A percentile compares a stretch with the other conserved stretches of the same genome.
Evolutionary conservation across 2,797 vertebrate genomes (phyloP).

Genomic region (Erpetoichthys calabaricus): DNA sequence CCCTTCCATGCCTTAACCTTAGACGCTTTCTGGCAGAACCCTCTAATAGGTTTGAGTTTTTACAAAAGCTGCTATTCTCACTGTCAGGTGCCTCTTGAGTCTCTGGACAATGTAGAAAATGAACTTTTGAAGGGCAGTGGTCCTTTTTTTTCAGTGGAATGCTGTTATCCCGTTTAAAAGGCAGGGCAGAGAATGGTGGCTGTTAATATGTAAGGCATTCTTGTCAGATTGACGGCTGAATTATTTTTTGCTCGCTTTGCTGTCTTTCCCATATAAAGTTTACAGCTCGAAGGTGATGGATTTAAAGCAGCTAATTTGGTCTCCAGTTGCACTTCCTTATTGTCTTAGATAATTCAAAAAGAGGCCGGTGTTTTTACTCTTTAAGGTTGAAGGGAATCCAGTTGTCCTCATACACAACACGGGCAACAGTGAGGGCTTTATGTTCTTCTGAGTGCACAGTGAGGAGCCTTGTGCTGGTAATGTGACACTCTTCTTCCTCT

Average conservation of each 20-base stretch:
- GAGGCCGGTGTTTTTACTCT: conserved; percentile 53
- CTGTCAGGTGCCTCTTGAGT: background rate
- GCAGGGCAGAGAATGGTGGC: too few relatives aligned
- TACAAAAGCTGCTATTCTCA: conserved; percentile 11
- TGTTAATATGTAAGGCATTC: too few relatives aligned
- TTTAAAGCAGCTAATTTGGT: conserved; percentile 29
- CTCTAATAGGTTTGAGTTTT: conserved; percentile 15
- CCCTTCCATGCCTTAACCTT: conserved; percentile 33
- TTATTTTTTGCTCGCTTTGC: conserved; percentile 18
- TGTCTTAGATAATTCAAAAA: conserved; percentile 47
- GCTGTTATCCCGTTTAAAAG: background rate
- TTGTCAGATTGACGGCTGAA: background rate
- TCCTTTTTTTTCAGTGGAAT: conserved; percentile 14
- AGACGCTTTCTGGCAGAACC: conserved; percentile 23
- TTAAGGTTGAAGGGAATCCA: conserved; percentile 28
- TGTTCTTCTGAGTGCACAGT: background rate
- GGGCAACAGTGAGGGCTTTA: too few relatives aligned
- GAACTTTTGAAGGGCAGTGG: conserved; percentile 9
- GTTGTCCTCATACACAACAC: too few relatives aligned
- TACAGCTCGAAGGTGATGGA: conserved; percentile 14
- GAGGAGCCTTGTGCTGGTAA: conserved; percentile 18
- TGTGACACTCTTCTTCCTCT: conserved; percentile 21
- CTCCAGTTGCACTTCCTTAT: conserved; percentile 40
- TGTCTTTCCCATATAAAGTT: conserved; percentile 17
- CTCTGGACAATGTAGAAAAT: conserved; percentile 14